Percentiles rank a stretch among this genome's conserved stretches.
Evolutionary conservation across 2,888 invertebrate genomes (phyloP).

Genomic region (Dastarcus helophoroides): DNA sequence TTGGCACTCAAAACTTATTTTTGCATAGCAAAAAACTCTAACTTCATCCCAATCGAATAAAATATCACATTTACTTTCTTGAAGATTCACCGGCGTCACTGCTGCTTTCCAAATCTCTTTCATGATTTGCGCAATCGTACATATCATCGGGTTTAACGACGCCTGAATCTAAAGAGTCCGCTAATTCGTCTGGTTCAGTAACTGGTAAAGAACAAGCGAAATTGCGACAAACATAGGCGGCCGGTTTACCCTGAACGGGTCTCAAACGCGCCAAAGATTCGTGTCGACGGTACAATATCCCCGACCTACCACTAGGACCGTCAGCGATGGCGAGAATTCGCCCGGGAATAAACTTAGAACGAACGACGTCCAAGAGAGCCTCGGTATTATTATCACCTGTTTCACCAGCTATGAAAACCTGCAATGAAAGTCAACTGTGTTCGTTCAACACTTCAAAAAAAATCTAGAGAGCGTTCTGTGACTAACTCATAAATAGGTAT

Average conservation of each 20-base stretch:
- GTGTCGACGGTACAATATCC: conserved; percentile 30
- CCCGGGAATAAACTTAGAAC: conserved; percentile 54
- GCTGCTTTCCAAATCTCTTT: too few species aligned
- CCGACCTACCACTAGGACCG: conserved; percentile 38
- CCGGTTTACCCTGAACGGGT: conserved; percentile 48
- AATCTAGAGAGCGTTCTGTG: too few species aligned
- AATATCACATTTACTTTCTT: too few species aligned
- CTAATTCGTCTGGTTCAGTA: conserved; percentile 52
- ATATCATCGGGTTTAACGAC: too few species aligned
- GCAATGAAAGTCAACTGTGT: conserved; percentile 15
- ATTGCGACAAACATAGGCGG: conserved; percentile 69
- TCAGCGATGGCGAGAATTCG: conserved; percentile 56
- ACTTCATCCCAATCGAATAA: too few species aligned
- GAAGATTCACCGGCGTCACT: too few species aligned
- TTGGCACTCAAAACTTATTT: too few species aligned
- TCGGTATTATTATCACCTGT: conserved; percentile 52
- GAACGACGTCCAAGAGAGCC: conserved; percentile 53
- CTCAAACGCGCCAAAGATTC: conserved; percentile 38
- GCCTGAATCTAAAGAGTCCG: conserved; percentile 40
- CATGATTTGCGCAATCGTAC: too few species aligned
- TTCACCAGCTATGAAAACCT: conserved; percentile 60
- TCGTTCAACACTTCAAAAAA: too few species aligned
- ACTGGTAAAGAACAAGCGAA: conserved; percentile 67
- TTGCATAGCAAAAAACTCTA: too few species aligned
- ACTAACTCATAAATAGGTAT: too few species aligned